Evolutionary conservation across 2,113 vertebrate species (phyloP).

Genomic region (Chamaea fasciata): DNA sequence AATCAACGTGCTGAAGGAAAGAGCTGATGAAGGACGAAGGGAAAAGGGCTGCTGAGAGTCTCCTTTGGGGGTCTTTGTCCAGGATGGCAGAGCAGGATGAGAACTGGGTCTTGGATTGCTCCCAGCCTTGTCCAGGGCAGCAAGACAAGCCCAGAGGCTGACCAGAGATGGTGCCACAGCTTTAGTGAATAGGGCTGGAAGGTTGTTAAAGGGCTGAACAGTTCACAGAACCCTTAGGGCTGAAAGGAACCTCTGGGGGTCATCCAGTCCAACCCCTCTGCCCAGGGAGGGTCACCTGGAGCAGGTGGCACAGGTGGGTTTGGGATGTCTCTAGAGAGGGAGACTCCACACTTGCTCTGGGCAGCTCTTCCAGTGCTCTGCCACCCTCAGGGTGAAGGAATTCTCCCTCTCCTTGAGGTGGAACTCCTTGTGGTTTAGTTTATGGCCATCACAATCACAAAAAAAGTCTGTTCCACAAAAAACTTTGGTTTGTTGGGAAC

Average conservation of each 20-base stretch:
- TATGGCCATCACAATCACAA: not conserved
- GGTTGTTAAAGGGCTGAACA: not conserved
- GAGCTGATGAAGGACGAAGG: not conserved
- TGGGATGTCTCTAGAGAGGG: not conserved
- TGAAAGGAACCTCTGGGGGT: not conserved
- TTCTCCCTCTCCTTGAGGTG: not conserved
- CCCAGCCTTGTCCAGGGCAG: not conserved
- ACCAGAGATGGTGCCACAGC: not conserved
- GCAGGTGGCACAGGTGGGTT: not conserved
- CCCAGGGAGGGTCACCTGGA: not conserved
- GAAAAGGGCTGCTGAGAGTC: not conserved
- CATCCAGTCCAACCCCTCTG: not conserved
- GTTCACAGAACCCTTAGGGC: not conserved
- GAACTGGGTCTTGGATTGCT: not conserved
- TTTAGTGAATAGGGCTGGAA: not conserved
- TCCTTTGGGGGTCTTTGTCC: not conserved
- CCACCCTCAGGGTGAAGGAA: not conserved
- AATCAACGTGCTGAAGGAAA: not conserved
- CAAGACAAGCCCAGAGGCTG: not conserved
- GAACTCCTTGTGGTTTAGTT: not conserved
- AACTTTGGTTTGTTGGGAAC: not conserved
- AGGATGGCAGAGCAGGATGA: not conserved
- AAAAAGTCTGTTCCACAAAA: not conserved
- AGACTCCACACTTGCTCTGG: not conserved
- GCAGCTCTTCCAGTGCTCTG: not conserved